These are phyloP conservation scores for Pygoscelis adeliae DNA, from an alignment of 2,113 vertebrate genomes.

Conservation along the genomic window DNA sequence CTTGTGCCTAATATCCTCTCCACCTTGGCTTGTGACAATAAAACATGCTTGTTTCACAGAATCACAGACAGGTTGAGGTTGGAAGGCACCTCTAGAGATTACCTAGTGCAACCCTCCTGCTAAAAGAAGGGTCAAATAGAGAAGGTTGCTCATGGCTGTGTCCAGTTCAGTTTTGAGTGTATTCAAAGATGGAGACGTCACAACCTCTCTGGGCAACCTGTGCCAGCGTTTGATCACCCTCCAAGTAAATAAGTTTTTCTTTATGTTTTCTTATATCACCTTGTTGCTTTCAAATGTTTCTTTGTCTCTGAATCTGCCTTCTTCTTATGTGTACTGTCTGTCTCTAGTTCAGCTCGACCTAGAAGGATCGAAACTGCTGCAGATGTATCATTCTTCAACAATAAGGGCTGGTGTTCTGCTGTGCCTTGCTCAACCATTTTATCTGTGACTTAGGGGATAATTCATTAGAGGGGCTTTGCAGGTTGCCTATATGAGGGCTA, in stretches of 20 bases:
- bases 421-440: neutral
- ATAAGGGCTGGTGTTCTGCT: neutral
- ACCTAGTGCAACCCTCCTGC: neutral
- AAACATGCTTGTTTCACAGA: neutral
- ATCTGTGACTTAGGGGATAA: neutral
- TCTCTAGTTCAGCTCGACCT: neutral
- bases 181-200: neutral
- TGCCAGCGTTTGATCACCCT: neutral
- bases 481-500: neutral
- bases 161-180: neutral
- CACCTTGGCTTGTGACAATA: neutral
- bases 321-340: neutral
- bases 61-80: neutral
- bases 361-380: neutral
- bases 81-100: neutral
- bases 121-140: neutral
- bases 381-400: neutral
- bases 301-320: neutral
- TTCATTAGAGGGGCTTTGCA: neutral
- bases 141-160: neutral
- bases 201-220: neutral
- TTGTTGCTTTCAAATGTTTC: neutral
- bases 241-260: neutral
- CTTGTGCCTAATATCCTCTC: neutral
- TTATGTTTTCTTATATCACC: neutral